Evolutionary conservation across 1,140 invertebrate genomes (phyloP), one percentile per base, ranked within the genome.

Genomic region (Pogonognathellus flavescens): DNA sequence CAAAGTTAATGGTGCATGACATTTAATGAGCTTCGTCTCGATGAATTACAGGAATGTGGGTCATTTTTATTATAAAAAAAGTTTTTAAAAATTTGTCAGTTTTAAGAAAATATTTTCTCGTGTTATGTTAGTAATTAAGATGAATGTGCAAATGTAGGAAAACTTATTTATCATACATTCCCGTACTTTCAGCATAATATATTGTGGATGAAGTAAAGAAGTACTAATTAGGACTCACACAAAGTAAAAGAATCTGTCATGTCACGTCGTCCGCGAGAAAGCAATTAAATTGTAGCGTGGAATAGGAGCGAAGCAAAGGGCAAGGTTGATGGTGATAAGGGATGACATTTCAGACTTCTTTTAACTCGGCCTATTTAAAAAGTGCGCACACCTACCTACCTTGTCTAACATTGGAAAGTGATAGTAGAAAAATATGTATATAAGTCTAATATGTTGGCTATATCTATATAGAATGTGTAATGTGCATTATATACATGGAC

Each of bases 301-400:
- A 66, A 25, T 13, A 66, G 25, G 62, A 66, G 62, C 5, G 14
- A 25, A 22, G 22, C 10, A 66, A 66, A 66, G 60, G 60, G 25
- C 60, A 66, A 66, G 20, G 62, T 66, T 60, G 59, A 60, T 7
- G 59, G n/a, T 66, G 62, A 66, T 25, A 66, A 20, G 22, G 14
- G 14, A 25, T 66, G 62, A 25, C 62, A 66, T 66, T 66, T 66
- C 11, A 20, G 22, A 22, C 14, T 31, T 66, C n/a, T 66, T 41
- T 41, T 6, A 41, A 66, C 60, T 25, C 10, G 0, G 20, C 20
- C 25, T 41, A 41, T 66, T 66, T 66, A 31, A 66, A 25, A 18
- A 66, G 22, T 10, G 9, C 10, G 7, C 60, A n/a, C n/a, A n/a
- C n/a, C n/a, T n/a, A n/a, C n/a, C n/a, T n/a, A n/a, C n/a, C n/a